These are phyloP conservation scores for Anarhynchus alexandrinus DNA, from an alignment of 2,113 vertebrate species.

Conservation along the genomic window DNA sequence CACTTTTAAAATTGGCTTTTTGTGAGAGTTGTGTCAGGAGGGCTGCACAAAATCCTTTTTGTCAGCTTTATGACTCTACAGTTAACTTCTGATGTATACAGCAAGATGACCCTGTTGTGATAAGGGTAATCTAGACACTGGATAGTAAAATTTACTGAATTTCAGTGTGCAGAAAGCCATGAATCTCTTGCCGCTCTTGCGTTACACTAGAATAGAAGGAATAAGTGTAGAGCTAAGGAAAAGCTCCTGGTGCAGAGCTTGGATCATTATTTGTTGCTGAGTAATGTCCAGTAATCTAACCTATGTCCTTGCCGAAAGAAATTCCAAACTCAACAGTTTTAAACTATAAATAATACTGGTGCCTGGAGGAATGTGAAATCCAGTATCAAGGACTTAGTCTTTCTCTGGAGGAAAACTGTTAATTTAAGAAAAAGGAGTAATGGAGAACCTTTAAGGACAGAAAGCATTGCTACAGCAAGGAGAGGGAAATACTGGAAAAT, in stretches of 20 bases:
- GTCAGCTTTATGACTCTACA: background rate
- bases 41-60: background rate
- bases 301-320: slow-evolving; percentile 17
- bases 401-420: slow-evolving; percentile 8
- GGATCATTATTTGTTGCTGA: slow-evolving; percentile 45
- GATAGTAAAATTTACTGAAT: background rate
- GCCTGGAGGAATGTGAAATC: slow-evolving; percentile 28
- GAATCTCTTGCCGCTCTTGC: background rate
- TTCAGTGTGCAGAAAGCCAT: background rate
- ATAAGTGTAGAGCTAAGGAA: slow-evolving; percentile 12
- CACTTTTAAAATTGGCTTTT: background rate
- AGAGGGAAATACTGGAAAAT: background rate
- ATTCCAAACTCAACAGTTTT: slow-evolving; percentile 6
- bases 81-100: background rate
- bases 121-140: background rate
- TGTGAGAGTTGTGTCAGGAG: background rate
- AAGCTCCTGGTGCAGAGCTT: background rate
- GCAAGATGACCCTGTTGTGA: background rate
- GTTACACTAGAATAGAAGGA: background rate
- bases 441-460: background rate
- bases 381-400: slow-evolving; percentile 3
- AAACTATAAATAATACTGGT: slow-evolving; percentile 43
- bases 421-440: background rate
- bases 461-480: background rate
- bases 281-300: slow-evolving; percentile 47